A percentile compares a stretch with the other conserved stretches of the same genome.
phyloP scores from a whole-genome alignment of 2,888 invertebrate genomes.

The Drosophila heteroneura region DNA sequence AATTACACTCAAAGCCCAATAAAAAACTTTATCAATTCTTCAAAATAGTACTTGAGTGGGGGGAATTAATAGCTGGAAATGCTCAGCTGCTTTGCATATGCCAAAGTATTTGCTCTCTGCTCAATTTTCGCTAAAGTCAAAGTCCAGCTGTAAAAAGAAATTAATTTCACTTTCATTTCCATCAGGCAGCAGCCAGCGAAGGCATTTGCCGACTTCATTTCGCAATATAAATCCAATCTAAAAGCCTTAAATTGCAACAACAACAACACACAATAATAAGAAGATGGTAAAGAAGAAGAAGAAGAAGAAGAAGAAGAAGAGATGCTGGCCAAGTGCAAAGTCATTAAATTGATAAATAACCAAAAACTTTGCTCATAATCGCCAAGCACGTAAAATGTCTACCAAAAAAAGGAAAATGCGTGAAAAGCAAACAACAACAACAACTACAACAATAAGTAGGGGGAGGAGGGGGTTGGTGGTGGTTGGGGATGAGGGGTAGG shows the following conservation, averaged over 20 bases:
- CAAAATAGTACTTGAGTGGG: background rate
- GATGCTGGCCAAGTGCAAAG: slow-evolving; percentile 57
- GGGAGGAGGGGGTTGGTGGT: rapidly evolving
- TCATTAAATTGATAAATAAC: slow-evolving; percentile 80
- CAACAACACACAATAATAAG: background rate
- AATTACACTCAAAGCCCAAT: background rate
- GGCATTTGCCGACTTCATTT: slow-evolving; percentile 55
- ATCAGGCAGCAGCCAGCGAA: slow-evolving; percentile 18
- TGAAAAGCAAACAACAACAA: slow-evolving; percentile 16
- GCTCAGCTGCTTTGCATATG: slow-evolving; percentile 4
- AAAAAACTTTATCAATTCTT: slow-evolving; percentile 1
- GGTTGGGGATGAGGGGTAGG: background rate
- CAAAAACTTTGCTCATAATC: slow-evolving; percentile 77
- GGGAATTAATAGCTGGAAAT: background rate
- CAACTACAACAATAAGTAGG: background rate
- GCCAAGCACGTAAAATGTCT: slow-evolving; percentile 57
- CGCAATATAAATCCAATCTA: slow-evolving; percentile 70
- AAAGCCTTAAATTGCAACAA: slow-evolving; percentile 58
- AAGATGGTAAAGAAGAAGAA: background rate
- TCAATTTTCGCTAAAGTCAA: slow-evolving; percentile 20
- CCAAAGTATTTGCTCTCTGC: background rate
- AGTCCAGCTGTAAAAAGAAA: slow-evolving; percentile 52
- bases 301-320: background rate
- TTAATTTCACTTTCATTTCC: slow-evolving; percentile 60
- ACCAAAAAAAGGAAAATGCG: slow-evolving; percentile 28